Conservation (phyloP, 2,797 vertebrate genomes). For the Darevskia nairensis region DNA sequence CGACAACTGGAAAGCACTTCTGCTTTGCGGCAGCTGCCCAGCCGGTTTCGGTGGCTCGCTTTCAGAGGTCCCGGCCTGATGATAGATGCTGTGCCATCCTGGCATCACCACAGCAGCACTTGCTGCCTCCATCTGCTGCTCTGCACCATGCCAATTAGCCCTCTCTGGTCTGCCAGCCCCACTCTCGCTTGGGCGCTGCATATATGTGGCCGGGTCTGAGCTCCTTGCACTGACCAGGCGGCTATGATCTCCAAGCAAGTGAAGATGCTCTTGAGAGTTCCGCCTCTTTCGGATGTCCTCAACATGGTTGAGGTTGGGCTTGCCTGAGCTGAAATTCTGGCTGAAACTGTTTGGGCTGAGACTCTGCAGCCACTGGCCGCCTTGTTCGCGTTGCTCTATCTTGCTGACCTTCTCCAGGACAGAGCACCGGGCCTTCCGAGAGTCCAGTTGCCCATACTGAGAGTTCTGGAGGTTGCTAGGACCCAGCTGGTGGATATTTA, state of each 20-base stretch:
- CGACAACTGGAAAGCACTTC: constrained; percentile 86
- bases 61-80: constrained; percentile 41
- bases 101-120: background rate
- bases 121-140: constrained; percentile 33
- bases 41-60: constrained; percentile 65
- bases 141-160: constrained; percentile 70
- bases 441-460: constrained; percentile 65
- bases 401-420: constrained; percentile 92
- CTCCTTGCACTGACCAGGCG: constrained; percentile 42
- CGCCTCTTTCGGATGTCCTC: constrained; percentile 79
- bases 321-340: constrained; percentile 43
- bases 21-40: constrained; percentile 83
- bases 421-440: constrained; percentile 77
- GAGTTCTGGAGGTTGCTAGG: constrained; percentile 73
- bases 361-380: constrained; percentile 76
- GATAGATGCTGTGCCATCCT: constrained; percentile 64
- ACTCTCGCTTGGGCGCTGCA: constrained; percentile 33
- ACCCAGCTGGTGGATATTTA: constrained; percentile 80
- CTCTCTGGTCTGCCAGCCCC: constrained; percentile 58
- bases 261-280: constrained; percentile 66
- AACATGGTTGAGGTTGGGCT: constrained; percentile 65
- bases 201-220: constrained; percentile 10
- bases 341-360: constrained; percentile 39
- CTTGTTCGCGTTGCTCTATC: constrained; percentile 88
- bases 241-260: constrained; percentile 36